phyloP scores from a whole-genome alignment of 2,113 vertebrate genomes.

The Callorhinus ursinus region DNA sequence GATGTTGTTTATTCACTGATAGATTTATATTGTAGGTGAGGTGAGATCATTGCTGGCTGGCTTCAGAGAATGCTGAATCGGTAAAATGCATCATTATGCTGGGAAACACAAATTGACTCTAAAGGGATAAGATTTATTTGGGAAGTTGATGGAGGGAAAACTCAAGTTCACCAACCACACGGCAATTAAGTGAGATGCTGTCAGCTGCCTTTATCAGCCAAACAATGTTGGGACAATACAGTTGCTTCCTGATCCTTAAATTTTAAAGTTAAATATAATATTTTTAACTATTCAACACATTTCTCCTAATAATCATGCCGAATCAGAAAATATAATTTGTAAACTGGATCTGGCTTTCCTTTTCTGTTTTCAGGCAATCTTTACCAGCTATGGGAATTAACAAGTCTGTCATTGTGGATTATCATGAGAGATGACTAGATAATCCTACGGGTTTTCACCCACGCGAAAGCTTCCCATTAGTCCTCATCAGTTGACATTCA shows the following conservation, averaged over 20 bases:
- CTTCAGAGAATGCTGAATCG: neutral
- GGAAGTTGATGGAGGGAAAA: neutral
- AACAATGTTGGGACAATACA: neutral
- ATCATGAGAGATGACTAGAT: neutral
- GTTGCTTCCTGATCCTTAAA: neutral
- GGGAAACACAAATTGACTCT: constrained; percentile 8
- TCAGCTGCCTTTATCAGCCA: neutral
- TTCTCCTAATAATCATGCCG: neutral
- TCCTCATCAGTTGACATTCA: neutral
- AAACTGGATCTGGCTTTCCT: neutral
- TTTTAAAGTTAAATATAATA: neutral
- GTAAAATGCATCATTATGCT: constrained; percentile 2
- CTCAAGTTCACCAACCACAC: neutral
- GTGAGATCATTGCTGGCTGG: constrained; percentile 53
- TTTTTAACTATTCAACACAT: neutral
- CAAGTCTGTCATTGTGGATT: neutral
- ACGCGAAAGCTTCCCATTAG: neutral
- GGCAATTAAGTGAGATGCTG: neutral
- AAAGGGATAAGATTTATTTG: constrained; percentile 49
- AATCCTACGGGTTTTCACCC: neutral
- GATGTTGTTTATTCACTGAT: constrained; percentile 56
- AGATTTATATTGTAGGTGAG: constrained; percentile 23
- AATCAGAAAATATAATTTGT: neutral
- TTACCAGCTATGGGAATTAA: neutral
- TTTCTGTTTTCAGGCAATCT: neutral